Evolutionary conservation across 2,888 invertebrate genomes (phyloP), one percentile per base, ranked within the genome.

Genomic region (Aradus depressus): DNA sequence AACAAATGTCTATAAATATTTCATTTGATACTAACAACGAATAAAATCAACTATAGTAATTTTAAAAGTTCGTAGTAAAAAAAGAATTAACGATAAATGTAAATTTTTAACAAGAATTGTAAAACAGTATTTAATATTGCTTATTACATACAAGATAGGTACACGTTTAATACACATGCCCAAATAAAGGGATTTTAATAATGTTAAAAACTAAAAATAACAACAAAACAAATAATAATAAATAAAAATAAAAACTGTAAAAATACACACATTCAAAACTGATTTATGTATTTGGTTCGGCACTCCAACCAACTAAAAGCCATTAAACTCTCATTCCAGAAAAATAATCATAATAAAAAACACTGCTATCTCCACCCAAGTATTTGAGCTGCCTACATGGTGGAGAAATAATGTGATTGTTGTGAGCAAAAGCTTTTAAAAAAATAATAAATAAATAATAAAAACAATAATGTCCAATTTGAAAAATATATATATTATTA

Each of bases 71-170:
- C n/a, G n/a, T n/a, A n/a, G n/a, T n/a, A n/a, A n/a, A n/a, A n/a
- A n/a, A n/a, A n/a, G n/a, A n/a, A n/a, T n/a, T n/a, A n/a, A n/a
- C n/a, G n/a, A n/a, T n/a, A n/a, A n/a, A n/a, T n/a, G n/a, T n/a
- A n/a, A n/a, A n/a, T n/a, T n/a, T n/a, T n/a, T n/a, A n/a, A n/a
- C n/a, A n/a, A n/a, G n/a, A n/a, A n/a, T n/a, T n/a, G n/a, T n/a
- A n/a, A n/a, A n/a, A n/a, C n/a, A n/a, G n/a, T n/a, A n/a, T n/a
- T n/a, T n/a, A 43, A 43, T 14, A 43, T 4, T 26, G 28, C 25
- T 43, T 43, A 43, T 43, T 43, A 43, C 43, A 43, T 43, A 43
- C 2, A 43, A 26, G 19, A 43, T 43, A 43, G 26, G 28, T 43
- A 43, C 2, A 43, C 19, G 19, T 26, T 43, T n/a, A 6, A n/a